These are phyloP conservation scores for Nephrotoma flavescens DNA, from an alignment of 2,888 invertebrate species.

Conservation along the genomic window DNA sequence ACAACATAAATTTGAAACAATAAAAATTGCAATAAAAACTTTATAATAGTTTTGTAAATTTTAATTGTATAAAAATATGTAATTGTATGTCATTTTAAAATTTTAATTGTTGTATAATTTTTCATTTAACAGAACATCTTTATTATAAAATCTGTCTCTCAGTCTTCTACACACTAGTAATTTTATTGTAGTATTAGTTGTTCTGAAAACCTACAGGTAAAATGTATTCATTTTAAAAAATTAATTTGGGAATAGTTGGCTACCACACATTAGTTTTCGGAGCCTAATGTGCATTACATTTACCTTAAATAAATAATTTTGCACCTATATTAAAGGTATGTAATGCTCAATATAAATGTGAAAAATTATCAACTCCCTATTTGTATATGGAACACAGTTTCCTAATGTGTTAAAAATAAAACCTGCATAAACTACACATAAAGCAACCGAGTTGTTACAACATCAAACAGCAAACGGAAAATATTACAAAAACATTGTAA, in stretches of 20 bases:
- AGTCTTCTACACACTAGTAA: neutral
- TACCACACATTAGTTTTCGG: neutral
- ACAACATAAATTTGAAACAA: neutral
- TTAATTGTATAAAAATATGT: neutral
- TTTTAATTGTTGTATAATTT: neutral
- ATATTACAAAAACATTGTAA: neutral
- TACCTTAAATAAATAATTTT: too few relatives aligned
- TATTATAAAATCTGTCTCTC: neutral
- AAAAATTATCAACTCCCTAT: neutral
- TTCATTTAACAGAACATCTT: neutral
- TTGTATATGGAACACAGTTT: neutral
- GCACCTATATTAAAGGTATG: neutral
- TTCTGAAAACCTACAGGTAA: neutral
- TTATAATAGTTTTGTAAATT: neutral
- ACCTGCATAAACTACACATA: neutral
- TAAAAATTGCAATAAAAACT: neutral
- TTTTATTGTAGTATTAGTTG: neutral
- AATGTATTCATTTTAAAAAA: neutral
- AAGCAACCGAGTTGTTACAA: neutral
- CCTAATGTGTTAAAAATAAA: neutral
- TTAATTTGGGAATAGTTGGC: neutral
- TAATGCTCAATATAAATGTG: neutral
- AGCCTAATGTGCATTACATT: neutral
- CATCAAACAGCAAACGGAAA: neutral
- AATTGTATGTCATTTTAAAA: neutral